These are phyloP conservation scores for Plutomurus gul DNA, from an alignment of 1,140 invertebrate species.

Conservation along the genomic window DNA sequence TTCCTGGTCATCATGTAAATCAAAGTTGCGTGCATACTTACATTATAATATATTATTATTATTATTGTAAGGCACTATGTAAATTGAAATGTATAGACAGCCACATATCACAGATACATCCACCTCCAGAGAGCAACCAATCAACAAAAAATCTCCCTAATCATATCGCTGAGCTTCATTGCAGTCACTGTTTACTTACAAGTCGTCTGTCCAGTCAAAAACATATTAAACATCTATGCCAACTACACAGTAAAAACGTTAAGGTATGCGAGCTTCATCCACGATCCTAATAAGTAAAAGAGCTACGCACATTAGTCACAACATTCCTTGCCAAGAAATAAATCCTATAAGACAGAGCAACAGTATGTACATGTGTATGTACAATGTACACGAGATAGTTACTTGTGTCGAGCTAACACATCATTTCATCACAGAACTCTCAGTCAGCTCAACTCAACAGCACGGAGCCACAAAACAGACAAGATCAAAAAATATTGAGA, in stretches of 20 bases:
- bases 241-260: no score
- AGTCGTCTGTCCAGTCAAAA: neutral
- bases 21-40: neutral
- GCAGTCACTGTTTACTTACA: neutral
- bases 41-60: no score
- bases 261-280: no score
- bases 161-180: no score
- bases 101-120: neutral
- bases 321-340: neutral
- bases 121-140: neutral
- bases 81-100: neutral
- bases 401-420: no score
- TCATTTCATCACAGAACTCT: no score
- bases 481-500: neutral
- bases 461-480: neutral
- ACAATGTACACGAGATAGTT: no score
- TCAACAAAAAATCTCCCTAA: neutral
- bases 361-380: no score
- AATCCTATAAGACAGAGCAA: no score
- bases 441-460: neutral
- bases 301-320: neutral
- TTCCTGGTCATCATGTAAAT: neutral
- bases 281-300: neutral
- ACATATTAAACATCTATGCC: no score
- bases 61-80: no score